A percentile compares a stretch with the other conserved stretches of the same genome.
Conservation (phyloP, 2,888 invertebrate species). For the Pristionchus fissidentatus region DNA sequence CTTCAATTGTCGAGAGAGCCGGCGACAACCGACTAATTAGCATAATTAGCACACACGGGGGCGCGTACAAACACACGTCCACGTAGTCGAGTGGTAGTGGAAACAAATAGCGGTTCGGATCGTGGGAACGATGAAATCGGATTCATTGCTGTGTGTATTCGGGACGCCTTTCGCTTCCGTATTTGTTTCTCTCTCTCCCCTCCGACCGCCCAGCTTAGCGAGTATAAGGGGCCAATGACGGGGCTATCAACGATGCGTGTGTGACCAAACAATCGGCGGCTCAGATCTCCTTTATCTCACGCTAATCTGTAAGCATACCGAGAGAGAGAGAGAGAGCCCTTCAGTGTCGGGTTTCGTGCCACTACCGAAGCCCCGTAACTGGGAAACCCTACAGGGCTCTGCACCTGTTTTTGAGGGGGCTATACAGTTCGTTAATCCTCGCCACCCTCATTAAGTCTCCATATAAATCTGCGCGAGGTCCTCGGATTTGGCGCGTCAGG, state of each 20-base stretch:
- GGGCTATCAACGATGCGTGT: background rate
- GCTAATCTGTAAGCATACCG: constrained; percentile 20
- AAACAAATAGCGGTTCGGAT: constrained; percentile 27
- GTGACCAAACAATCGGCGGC: constrained; percentile 11
- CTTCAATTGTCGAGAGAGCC: constrained; percentile 43
- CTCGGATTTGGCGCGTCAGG: constrained; percentile 23
- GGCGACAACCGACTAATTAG: constrained; percentile 8
- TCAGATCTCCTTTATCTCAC: constrained; percentile 30
- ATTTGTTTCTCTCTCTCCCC: no score
- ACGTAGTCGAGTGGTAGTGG: background rate
- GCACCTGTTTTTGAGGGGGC: constrained; percentile 5
- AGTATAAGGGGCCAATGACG: constrained; percentile 26
- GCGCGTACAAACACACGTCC: constrained; percentile 20
- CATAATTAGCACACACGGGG: constrained; percentile 43
- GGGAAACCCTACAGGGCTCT: background rate
- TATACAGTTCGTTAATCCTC: background rate
- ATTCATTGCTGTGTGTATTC: background rate
- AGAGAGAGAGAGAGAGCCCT: background rate
- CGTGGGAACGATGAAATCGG: constrained; percentile 19
- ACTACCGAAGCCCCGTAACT: background rate
- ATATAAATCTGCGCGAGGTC: background rate
- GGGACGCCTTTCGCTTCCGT: constrained; percentile 25
- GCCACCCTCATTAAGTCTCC: constrained; percentile 30
- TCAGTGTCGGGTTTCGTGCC: constrained; percentile 31
- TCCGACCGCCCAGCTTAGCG: constrained; percentile 26